Evolutionary conservation across 2,113 vertebrate genomes (phyloP).

Genomic region (Sturnira hondurensis): DNA sequence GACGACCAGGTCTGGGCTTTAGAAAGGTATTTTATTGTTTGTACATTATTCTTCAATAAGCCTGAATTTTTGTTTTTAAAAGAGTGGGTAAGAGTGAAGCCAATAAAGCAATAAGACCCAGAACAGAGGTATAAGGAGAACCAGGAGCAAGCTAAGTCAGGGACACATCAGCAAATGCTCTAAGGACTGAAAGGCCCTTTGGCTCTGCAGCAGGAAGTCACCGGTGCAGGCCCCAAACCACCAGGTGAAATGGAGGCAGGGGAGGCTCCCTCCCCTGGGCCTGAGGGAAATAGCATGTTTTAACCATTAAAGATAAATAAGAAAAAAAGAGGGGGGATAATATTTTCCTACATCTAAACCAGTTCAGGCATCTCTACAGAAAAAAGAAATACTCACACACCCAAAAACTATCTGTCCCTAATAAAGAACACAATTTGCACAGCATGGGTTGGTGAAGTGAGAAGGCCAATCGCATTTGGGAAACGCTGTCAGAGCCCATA

Average conservation of each 20-base stretch:
- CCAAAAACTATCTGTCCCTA: background rate
- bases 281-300: background rate
- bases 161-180: background rate
- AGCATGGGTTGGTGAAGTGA: background rate
- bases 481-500: background rate
- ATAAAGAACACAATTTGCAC: background rate
- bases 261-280: fast-evolving
- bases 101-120: background rate
- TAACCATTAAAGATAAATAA: background rate
- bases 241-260: background rate
- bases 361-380: background rate
- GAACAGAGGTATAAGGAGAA: background rate
- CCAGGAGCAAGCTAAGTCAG: background rate
- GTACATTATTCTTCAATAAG: background rate
- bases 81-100: background rate
- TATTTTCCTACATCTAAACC: background rate
- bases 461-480: fast-evolving
- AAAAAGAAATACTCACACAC: background rate
- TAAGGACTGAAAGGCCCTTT: background rate
- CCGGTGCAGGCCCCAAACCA: background rate
- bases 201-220: background rate
- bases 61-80: background rate
- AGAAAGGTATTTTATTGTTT: background rate
- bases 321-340: background rate
- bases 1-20: background rate